phyloP scores from a whole-genome alignment of 2,888 invertebrate species.

The Fragum whitleyi region DNA sequence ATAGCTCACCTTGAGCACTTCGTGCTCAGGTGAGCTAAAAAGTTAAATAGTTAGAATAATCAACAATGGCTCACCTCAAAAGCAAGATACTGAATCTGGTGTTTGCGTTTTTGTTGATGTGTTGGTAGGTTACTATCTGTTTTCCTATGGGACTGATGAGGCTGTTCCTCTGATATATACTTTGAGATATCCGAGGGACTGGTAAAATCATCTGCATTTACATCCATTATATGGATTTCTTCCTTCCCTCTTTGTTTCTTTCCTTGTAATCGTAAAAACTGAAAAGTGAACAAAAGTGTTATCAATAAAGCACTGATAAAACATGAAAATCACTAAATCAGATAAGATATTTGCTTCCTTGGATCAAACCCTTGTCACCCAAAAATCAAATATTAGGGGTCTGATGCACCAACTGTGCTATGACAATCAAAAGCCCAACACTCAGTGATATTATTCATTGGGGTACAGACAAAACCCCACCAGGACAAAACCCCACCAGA shows the following conservation, averaged over 20 bases:
- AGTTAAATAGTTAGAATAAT: no score
- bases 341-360: no score
- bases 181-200: slow-evolving; percentile 93
- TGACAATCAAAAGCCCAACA: no score
- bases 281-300: slow-evolving; percentile 47
- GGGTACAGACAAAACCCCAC: no score
- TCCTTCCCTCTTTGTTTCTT: slow-evolving; percentile 88
- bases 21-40: no score
- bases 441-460: no score
- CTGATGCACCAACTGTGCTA: no score
- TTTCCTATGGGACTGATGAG: slow-evolving; percentile 72
- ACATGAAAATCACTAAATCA: no score
- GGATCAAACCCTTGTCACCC: no score
- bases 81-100: slow-evolving; percentile 98
- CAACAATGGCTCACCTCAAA: slow-evolving; percentile 87
- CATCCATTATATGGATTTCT: slow-evolving; percentile 91
- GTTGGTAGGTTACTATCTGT: slow-evolving; percentile 87
- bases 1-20: no score
- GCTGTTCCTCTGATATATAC: slow-evolving; percentile 86
- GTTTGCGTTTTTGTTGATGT: slow-evolving; percentile 90
- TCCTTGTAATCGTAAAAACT: slow-evolving; percentile 88
- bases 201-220: slow-evolving; percentile 93
- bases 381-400: no score
- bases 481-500: no score
- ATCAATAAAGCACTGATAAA: not conserved